Evolutionary conservation across 2,888 invertebrate genomes (phyloP).

Genomic region (Hypena proboscidalis): DNA sequence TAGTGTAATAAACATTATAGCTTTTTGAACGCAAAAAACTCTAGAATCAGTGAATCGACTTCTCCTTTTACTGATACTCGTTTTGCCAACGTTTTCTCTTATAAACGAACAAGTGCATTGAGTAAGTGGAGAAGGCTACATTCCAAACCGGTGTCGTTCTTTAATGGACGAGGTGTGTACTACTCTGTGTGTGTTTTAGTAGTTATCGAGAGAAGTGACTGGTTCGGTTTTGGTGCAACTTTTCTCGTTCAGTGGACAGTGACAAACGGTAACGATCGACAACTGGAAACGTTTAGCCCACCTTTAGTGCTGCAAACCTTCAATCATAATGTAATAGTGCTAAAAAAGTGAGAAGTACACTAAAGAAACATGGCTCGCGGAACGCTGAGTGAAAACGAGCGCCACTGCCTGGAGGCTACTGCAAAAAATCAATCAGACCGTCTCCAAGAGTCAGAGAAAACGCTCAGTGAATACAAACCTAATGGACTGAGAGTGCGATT

Average conservation of each 20-base stretch:
- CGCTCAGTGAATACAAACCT: slow-evolving; percentile 60
- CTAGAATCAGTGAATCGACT: slow-evolving; percentile 47
- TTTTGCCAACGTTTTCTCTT: slow-evolving; percentile 58
- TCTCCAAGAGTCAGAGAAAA: slow-evolving; percentile 70
- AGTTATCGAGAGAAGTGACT: slow-evolving; percentile 65
- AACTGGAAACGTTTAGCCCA: slow-evolving; percentile 42
- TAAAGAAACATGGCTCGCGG: slow-evolving; percentile 77
- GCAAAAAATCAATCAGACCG: slow-evolving; percentile 71
- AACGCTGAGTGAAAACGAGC: slow-evolving; percentile 76
- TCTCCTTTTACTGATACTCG: slow-evolving; percentile 46
- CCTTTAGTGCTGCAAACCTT: slow-evolving; percentile 31
- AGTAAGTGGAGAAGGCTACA: slow-evolving; percentile 79
- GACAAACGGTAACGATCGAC: slow-evolving; percentile 29
- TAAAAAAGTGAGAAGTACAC: slow-evolving; percentile 40
- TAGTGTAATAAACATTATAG: slow-evolving; percentile 54
- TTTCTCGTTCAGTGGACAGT: slow-evolving; percentile 43
- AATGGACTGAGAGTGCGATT: slow-evolving; percentile 77
- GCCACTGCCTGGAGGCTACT: slow-evolving; percentile 68
- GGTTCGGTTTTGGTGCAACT: slow-evolving; percentile 50
- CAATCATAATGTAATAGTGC: slow-evolving; percentile 58
- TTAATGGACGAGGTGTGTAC: slow-evolving; percentile 80
- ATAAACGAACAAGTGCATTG: slow-evolving; percentile 70
- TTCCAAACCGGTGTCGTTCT: slow-evolving; percentile 83
- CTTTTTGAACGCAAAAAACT: slow-evolving; percentile 41
- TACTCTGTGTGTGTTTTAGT: slow-evolving; percentile 74